A percentile compares a stretch with the other conserved stretches of the same genome.
Evolutionary conservation across 2,888 invertebrate genomes (phyloP).

Genomic region (Listrodromus nycthemerus): DNA sequence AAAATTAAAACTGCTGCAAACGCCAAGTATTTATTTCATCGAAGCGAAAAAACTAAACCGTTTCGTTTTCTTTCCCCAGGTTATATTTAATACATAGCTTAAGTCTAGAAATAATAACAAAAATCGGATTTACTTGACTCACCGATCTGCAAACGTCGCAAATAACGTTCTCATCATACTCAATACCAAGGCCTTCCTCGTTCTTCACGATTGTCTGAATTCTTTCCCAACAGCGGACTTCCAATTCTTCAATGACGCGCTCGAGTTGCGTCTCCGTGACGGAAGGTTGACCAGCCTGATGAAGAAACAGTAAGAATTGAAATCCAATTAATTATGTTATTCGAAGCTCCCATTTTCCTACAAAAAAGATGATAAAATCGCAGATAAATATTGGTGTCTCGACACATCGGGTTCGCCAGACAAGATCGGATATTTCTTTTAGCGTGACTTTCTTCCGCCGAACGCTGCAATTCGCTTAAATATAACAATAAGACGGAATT

Average conservation of each 20-base stretch:
- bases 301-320: constrained; percentile 34
- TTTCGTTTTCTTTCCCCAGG: neutral
- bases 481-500: neutral
- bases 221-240: constrained; percentile 97
- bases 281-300: constrained; percentile 88
- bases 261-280: constrained; percentile 96
- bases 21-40: neutral
- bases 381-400: neutral
- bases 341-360: neutral
- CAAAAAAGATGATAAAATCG: neutral
- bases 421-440: neutral
- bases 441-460: neutral
- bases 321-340: constrained; percentile 14
- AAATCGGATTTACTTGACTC: constrained; percentile 79
- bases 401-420: neutral
- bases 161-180: constrained; percentile 99
- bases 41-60: neutral
- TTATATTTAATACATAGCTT: neutral
- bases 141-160: constrained; percentile 99
- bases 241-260: constrained; percentile 95
- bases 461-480: neutral
- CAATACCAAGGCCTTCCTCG: constrained; percentile 97
- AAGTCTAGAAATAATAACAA: constrained; percentile 3
- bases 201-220: constrained; percentile 96
- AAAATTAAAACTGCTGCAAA: neutral